These are phyloP conservation scores for Sylvia borin DNA, from an alignment of 2,797 vertebrate species.

Conservation along the genomic window DNA sequence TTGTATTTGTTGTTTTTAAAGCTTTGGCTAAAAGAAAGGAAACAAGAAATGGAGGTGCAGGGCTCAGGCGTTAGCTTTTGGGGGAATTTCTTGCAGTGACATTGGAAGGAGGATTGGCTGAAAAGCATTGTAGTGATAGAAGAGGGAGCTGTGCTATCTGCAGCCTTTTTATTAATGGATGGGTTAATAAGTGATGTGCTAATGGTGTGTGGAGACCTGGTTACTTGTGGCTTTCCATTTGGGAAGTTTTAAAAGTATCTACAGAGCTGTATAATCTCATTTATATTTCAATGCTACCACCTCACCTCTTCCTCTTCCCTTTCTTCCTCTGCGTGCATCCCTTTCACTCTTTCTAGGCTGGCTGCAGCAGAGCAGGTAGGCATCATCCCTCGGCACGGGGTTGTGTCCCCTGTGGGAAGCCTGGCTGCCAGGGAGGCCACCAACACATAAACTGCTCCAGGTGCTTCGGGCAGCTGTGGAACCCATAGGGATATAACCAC, in stretches of 20 bases:
- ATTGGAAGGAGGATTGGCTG: background rate
- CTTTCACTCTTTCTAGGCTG: background rate
- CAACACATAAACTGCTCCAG: background rate
- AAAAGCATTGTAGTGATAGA: background rate
- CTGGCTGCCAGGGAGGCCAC: background rate
- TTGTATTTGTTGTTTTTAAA: background rate
- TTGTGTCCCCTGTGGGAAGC: background rate
- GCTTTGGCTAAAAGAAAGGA: background rate
- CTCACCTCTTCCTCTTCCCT: background rate
- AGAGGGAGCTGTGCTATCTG: background rate
- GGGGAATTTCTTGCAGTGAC: background rate
- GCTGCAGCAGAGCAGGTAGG: background rate
- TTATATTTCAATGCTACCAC: background rate
- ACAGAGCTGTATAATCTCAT: background rate
- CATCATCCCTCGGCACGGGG: fast-evolving
- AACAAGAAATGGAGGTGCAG: background rate
- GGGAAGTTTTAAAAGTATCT: background rate
- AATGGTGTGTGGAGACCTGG: background rate
- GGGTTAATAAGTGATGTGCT: slow-evolving; percentile 47
- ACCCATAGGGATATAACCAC: background rate
- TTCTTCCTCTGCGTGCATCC: background rate
- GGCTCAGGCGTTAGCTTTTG: background rate
- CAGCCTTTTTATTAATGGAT: slow-evolving; percentile 1
- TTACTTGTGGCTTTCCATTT: slow-evolving; percentile 10
- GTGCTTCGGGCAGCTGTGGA: background rate